phyloP scores from a whole-genome alignment of 2,797 vertebrate genomes.

The Mustela erminea region DNA sequence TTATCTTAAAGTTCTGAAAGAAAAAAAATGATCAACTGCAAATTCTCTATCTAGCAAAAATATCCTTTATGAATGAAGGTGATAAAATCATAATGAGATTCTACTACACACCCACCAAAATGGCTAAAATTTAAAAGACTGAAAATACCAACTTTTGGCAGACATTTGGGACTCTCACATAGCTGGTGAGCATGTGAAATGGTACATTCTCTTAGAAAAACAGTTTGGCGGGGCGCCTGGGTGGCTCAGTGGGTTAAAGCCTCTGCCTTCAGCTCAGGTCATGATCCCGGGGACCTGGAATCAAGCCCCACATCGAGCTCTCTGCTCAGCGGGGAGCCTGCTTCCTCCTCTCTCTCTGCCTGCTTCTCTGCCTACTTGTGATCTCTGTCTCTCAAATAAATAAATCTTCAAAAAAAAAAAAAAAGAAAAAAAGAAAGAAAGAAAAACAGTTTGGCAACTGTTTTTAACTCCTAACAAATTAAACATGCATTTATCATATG shows the following conservation, averaged over 20 bases:
- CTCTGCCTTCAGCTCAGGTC: no score
- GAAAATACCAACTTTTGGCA: not conserved
- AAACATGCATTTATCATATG: not conserved
- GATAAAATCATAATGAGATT: conserved; percentile 46
- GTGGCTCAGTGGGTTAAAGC: no score
- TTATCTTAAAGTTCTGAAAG: not conserved
- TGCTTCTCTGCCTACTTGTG: no score
- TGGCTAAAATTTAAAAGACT: conserved; percentile 39
- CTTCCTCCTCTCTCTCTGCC: no score
- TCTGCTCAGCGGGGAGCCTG: no score
- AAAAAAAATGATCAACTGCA: not conserved
- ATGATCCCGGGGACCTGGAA: no score
- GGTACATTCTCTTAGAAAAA: not conserved
- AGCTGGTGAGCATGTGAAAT: not conserved
- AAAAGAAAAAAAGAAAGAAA: not conserved
- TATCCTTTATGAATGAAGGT: not conserved
- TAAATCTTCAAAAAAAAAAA: no score
- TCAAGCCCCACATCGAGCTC: no score
- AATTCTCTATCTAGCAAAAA: not conserved
- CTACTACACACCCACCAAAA: not conserved
- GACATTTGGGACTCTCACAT: not conserved
- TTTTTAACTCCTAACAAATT: not conserved
- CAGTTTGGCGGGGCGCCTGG: not conserved
- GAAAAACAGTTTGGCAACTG: not conserved
- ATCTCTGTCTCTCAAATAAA: no score